phyloP scores from a whole-genome alignment of 2,888 invertebrate genomes.

The Erebia ligea region DNA sequence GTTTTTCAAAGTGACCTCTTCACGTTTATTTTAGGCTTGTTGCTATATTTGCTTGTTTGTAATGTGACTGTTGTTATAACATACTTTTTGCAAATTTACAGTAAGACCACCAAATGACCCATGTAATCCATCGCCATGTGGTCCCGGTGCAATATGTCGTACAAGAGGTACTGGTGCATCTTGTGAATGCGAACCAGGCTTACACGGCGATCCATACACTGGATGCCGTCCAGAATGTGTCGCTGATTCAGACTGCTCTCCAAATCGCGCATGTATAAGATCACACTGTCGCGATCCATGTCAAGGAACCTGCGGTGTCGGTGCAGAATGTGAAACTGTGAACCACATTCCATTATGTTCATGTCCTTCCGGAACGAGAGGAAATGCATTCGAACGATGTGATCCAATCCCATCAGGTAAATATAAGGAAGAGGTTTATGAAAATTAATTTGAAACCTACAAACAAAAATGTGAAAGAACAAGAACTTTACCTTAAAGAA shows the following conservation, averaged over 20 bases:
- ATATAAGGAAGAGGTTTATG: background rate
- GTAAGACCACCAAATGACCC: slow-evolving; percentile 84
- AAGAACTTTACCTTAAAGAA: background rate
- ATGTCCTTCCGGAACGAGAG: slow-evolving; percentile 88
- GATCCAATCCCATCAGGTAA: slow-evolving; percentile 65
- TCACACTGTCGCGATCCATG: slow-evolving; percentile 94
- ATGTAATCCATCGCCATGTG: slow-evolving; percentile 94
- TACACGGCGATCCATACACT: slow-evolving; percentile 90
- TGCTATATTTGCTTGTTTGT: slow-evolving; percentile 52
- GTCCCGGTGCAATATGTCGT: slow-evolving; percentile 91
- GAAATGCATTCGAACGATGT: slow-evolving; percentile 87
- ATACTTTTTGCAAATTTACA: slow-evolving; percentile 51
- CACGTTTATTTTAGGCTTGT: slow-evolving; percentile 54
- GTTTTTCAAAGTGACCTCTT: slow-evolving; percentile 40
- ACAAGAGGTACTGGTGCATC: slow-evolving; percentile 87
- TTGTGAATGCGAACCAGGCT: slow-evolving; percentile 88
- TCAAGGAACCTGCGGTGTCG: slow-evolving; percentile 91
- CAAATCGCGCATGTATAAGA: slow-evolving; percentile 90
- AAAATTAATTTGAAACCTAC: background rate
- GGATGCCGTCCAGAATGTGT: slow-evolving; percentile 93
- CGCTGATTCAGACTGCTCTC: slow-evolving; percentile 93
- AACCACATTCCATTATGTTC: slow-evolving; percentile 88
- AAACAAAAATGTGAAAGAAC: background rate
- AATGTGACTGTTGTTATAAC: slow-evolving; percentile 17
- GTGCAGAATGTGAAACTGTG: slow-evolving; percentile 89